Evolutionary conservation across 2,113 vertebrate species (phyloP), one percentile per base, ranked within the genome.

Genomic region (Ciconia maguari): DNA sequence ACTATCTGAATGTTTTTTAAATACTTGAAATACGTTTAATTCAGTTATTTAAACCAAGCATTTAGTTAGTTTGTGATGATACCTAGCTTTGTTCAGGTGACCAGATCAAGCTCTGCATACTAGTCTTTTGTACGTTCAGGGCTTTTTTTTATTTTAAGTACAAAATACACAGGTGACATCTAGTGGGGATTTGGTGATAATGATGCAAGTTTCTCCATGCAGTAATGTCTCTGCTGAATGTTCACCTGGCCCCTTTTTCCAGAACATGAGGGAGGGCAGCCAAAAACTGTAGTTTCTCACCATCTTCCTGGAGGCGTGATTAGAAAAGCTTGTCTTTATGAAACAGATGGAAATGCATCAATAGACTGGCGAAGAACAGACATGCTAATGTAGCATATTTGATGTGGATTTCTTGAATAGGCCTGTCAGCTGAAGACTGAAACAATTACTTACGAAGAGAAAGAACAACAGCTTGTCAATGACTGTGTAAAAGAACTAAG

Each of bases 401-500:
- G 78, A 89, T 97, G 75, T 42, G 77, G 75, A 81, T 92, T 79
- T 89, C 82, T 94, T 93, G 41, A 86, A 55, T 93, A 99, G 99
- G 99, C 99, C 30, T 99, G 98, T 93, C 99, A 99, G 89, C 97
- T 99, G 95, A 99, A 99, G 98, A 99, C 99, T 0, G 99, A 99
- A 98, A 99, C 99, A 7, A 99, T 99, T 95, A 99, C 98, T 16
- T 99, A 99, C 0, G 99, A 99, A 95, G 99, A 99, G 91, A 99
- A 99, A 85, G 99, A 99, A 70, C 99, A 99, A 94, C 99, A 99
- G 66, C 98, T 99, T 97, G 99, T 99, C 82, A 99, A 99, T 48
- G 99, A 99, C 97, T 99, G 99, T 54, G 99, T 99, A 60, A 99
- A 99, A 98, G 99, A 99, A 94, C 98, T 99, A 95, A 98, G 99